Evolutionary conservation across 2,113 vertebrate genomes (phyloP), one percentile per base, ranked within the genome.

Genomic region (Cyanoramphus novaezelandiae): DNA sequence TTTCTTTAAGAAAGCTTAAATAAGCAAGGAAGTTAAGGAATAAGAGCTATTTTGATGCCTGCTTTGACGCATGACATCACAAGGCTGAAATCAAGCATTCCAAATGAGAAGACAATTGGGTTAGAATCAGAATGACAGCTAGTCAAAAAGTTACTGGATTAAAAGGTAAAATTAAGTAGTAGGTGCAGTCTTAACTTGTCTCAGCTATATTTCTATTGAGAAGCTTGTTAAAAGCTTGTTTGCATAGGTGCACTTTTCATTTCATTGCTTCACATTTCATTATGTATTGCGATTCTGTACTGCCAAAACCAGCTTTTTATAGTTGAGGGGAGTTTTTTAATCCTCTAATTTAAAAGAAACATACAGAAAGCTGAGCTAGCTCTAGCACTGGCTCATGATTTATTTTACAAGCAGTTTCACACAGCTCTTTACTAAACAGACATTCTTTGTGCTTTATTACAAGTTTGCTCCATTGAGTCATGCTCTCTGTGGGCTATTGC

Each of bases 381-480:
- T 91, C 69, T 55, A 96, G 81, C 33, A 41, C 72, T 57, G 57
- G 94, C 52, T 90, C 67, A 49, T 97, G 96, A 98, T 98, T 98
- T 98, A 98, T 98, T 98, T 98, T 97, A 96, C 92, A 96, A 97
- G 97, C 86, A 85, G 94, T 95, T 96, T 95, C 96, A 96, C 93
- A 67, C 88, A 93, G 96, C 94, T 90, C 75, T 96, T 94, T 93
- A 85, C 96, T 97, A 95, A 96, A 95, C 88, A 97, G 97, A 97
- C 94, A 44, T 97, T 97, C 97, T 97, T 97, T 98, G 97, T 98
- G 90, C 97, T 98, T 98, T 97, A 98, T 97, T 97, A 96, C 94
- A 71, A 91, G 84, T 97, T 98, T 97, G 84, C 97, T 97, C 97
- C 97, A 98, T 97, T 98, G 97, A 98, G 62, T 98, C 98, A 98